These are phyloP conservation scores for Drosophila biarmipes DNA, from an alignment of 1,140 invertebrate species.

Conservation along the genomic window DNA sequence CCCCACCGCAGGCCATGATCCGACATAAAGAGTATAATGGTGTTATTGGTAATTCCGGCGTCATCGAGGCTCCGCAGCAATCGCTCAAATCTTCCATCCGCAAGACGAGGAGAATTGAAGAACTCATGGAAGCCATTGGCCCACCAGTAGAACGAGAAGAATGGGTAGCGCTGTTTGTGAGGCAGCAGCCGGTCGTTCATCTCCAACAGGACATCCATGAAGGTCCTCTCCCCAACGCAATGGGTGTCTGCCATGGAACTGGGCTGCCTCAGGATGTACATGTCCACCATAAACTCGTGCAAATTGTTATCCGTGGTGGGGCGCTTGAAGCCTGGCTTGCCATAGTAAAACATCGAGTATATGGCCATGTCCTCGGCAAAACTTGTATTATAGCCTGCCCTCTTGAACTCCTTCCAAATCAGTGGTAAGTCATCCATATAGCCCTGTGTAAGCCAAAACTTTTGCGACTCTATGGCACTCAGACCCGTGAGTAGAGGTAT, in stretches of 20 bases:
- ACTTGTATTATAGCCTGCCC: slow-evolving; percentile 89
- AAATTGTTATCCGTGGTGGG: slow-evolving; percentile 23
- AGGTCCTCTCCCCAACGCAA: slow-evolving; percentile 85
- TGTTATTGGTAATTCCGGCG: slow-evolving; percentile 30
- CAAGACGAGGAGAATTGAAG: slow-evolving; percentile 34
- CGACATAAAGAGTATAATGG: slow-evolving; percentile 44
- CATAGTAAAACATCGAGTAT: slow-evolving; percentile 91
- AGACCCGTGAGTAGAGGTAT: slow-evolving; percentile 31
- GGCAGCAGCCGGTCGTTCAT: slow-evolving; percentile 89
- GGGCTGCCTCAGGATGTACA: slow-evolving; percentile 69
- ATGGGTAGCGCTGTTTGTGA: slow-evolving; percentile 41
- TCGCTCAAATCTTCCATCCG: slow-evolving; percentile 11
- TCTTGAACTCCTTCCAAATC: slow-evolving; percentile 90
- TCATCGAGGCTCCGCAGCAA: slow-evolving; percentile 8
- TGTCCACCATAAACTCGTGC: slow-evolving; percentile 10
- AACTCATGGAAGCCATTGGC: slow-evolving; percentile 18
- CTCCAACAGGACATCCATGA: slow-evolving; percentile 79
- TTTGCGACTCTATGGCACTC: not conserved
- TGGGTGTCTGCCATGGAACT: slow-evolving; percentile 61
- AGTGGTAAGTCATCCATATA: slow-evolving; percentile 89
- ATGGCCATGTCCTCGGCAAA: slow-evolving; percentile 90
- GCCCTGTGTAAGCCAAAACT: not conserved
- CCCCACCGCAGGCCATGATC: slow-evolving; percentile 38
- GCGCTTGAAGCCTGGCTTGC: slow-evolving; percentile 89
- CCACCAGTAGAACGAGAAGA: slow-evolving; percentile 52